Percentiles rank a stretch among this genome's conserved stretches.
phyloP scores from a whole-genome alignment of 2,888 invertebrate genomes.

The Drosophila conformis region DNA sequence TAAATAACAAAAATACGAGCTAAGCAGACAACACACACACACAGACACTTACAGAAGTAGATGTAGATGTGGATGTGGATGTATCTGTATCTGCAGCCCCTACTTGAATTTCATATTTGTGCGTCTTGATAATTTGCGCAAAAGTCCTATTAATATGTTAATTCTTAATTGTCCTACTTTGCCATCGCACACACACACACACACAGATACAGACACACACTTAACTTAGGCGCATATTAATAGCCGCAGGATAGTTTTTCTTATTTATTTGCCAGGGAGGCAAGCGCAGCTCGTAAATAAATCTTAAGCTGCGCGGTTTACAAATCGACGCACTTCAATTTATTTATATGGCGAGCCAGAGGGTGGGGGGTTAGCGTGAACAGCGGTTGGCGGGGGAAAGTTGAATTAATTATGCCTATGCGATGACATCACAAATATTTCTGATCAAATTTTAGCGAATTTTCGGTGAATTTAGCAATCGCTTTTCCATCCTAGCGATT shows the following conservation, averaged over 20 bases:
- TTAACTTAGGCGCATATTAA: conserved; percentile 61
- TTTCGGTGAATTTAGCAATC: conserved; percentile 8
- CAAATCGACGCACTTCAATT: conserved; percentile 76
- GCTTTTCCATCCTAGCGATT: conserved; percentile 1
- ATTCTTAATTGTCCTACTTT: conserved; percentile 78
- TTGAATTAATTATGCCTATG: conserved; percentile 61
- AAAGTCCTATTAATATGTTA: conserved; percentile 81
- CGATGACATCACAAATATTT: conserved; percentile 59
- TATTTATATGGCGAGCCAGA: conserved; percentile 49
- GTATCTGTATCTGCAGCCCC: conserved; percentile 31
- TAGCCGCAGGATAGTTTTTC: conserved; percentile 59
- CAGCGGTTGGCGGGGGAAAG: conserved; percentile 4
- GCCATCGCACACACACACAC: conserved; percentile 24
- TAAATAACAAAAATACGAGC: conserved; percentile 75
- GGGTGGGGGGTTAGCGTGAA: neutral
- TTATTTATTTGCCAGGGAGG: conserved; percentile 6
- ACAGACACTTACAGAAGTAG: conserved; percentile 1
- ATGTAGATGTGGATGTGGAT: conserved; percentile 4
- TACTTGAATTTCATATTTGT: conserved; percentile 67
- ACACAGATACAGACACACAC: conserved; percentile 9
- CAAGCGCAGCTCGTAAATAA: conserved; percentile 66
- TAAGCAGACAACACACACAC: conserved; percentile 24
- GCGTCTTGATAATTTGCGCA: conserved; percentile 75
- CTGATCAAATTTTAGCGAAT: conserved; percentile 21
- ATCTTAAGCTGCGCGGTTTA: conserved; percentile 69